Evolutionary conservation across 2,797 vertebrate genomes (phyloP).

Genomic region (Loriculus beryllinus): DNA sequence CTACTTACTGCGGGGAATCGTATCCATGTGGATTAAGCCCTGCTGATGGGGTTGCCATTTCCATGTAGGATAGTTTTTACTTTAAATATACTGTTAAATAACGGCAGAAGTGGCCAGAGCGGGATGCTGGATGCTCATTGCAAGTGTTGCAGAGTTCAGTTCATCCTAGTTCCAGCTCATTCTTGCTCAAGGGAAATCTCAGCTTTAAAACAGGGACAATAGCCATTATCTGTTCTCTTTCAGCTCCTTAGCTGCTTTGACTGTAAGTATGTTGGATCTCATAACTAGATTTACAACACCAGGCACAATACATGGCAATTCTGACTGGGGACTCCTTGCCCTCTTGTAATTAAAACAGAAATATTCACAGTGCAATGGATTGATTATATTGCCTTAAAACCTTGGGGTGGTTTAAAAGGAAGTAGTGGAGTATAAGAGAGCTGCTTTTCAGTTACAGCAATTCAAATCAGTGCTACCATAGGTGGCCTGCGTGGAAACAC

Average conservation of each 20-base stretch:
- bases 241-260: neutral
- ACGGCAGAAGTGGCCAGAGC: neutral
- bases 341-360: neutral
- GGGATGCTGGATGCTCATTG: fast-evolving
- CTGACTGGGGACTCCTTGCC: neutral
- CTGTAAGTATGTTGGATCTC: neutral
- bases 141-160: neutral
- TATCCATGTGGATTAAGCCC: neutral
- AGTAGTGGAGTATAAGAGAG: neutral
- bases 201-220: neutral
- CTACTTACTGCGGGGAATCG: neutral
- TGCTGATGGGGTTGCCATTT: neutral
- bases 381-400: neutral
- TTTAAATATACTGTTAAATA: neutral
- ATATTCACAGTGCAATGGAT: neutral
- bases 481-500: neutral
- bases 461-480: neutral
- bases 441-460: neutral
- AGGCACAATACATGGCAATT: neutral
- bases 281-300: neutral
- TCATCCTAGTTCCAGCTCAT: neutral
- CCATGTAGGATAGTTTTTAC: fast-evolving
- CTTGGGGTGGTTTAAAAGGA: neutral
- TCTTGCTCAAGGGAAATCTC: neutral
- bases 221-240: neutral